A percentile compares a stretch with the other conserved stretches of the same genome.
These are phyloP conservation scores for Anguilla rostrata DNA, from an alignment of 2,113 vertebrate genomes.

Conservation along the genomic window DNA sequence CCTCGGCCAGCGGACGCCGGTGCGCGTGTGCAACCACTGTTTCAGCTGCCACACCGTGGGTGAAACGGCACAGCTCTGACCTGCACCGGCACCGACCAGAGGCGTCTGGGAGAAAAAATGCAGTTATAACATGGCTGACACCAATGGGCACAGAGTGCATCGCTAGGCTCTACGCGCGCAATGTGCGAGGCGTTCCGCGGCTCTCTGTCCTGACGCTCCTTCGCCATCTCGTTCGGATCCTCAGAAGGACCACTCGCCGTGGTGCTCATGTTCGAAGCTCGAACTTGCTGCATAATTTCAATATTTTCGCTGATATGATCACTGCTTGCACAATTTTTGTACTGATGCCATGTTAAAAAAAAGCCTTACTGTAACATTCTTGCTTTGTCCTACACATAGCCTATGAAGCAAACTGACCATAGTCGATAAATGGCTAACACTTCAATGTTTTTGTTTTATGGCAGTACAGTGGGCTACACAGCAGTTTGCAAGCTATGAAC, in stretches of 20 bases:
- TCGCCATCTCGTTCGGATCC: background rate
- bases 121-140: background rate
- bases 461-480: background rate
- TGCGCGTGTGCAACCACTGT: constrained; percentile 68
- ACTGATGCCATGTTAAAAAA: background rate
- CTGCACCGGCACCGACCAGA: background rate
- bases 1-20: constrained; percentile 49
- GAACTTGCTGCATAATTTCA: background rate
- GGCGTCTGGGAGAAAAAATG: constrained; percentile 2
- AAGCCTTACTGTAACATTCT: background rate
- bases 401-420: background rate
- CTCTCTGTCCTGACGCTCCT: background rate
- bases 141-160: background rate
- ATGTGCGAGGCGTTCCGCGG: background rate
- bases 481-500: background rate
- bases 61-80: constrained; percentile 25
- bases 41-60: constrained; percentile 52
- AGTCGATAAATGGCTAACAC: background rate
- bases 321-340: background rate
- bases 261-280: background rate
- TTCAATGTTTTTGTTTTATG: background rate
- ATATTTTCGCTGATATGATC: background rate
- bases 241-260: background rate
- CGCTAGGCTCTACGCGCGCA: background rate
- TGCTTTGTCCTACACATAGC: background rate